phyloP scores from a whole-genome alignment of 2,797 vertebrate species.

The Scolopax rusticola region DNA sequence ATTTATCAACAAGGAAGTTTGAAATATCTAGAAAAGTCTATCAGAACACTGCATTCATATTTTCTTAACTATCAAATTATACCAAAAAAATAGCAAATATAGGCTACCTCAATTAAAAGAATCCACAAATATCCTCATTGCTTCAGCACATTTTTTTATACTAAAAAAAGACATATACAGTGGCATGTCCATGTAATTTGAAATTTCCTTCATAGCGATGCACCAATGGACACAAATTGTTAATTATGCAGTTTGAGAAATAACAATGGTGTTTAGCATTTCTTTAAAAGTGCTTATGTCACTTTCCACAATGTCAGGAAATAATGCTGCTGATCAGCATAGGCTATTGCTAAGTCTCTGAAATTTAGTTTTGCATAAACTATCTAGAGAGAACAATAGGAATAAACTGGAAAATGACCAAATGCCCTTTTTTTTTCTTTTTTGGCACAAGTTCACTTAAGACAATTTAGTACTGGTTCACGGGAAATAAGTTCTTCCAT shows the following conservation, averaged over 20 bases:
- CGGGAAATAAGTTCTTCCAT: background rate
- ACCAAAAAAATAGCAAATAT: background rate
- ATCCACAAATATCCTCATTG: background rate
- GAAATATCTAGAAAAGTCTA: background rate
- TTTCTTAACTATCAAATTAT: background rate
- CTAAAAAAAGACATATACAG: background rate
- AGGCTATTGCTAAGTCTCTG: background rate
- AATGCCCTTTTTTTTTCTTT: background rate
- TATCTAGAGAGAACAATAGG: background rate
- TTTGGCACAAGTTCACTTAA: fast-evolving
- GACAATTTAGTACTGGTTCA: background rate
- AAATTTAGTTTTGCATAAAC: background rate
- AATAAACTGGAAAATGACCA: background rate
- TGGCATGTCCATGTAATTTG: background rate
- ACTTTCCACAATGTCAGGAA: background rate
- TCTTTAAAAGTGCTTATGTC: constrained; percentile 35
- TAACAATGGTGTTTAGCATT: background rate
- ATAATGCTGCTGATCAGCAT: constrained; percentile 4
- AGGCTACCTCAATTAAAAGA: background rate
- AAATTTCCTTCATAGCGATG: background rate
- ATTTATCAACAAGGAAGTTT: background rate
- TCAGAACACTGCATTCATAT: background rate
- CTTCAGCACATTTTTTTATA: background rate
- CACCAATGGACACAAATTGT: background rate
- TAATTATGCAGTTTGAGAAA: background rate